Base-by-base conservation (phyloP, 2,888 invertebrate species). In the Pyrgus malvae region DNA sequence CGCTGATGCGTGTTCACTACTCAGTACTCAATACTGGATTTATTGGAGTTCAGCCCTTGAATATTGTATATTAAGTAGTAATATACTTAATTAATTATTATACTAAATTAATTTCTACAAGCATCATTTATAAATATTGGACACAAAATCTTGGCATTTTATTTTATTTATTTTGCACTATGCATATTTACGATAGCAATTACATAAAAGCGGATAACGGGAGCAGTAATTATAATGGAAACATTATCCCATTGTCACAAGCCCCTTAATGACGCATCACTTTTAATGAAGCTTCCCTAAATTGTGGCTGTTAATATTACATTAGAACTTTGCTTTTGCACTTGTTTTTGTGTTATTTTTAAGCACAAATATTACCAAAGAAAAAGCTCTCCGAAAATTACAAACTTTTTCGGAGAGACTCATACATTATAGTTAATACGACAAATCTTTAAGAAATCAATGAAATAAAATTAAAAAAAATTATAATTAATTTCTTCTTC, bases 1-100 rank as follows among this genome's bases (percentile, higher is more conserved):
- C 78, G 73, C 75, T 74, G 78, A 80, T 81, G 78, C 77, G 72
- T 78, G 72, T 51, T 51, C 51, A 17, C 27, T 27, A 37, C 72
- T 77, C 72, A 76, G 58, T 54, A 65, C 72, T 77, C 72, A 76
- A 58, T 54, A 65, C 65, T 56, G 68, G 65, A 69, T 69, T 77
- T 70, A 72, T 71, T 78, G 68, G 72, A 75, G 75, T 73, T 66
- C 62, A 45, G 33, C 38, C 40, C 48, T 23, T 38, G 44, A 37
- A 44, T 51, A 51, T 44, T 51, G 41, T 41, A 50, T 50, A 16
- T 5, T 50, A 41, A 41, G 40, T 41, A n/a, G 17, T 12, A 19
- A 48, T 29, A 38, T 21, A 41, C 33, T 3, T 40, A 21, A 11
- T 25, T 25, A 25, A 9, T 25, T 17, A 25, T 16, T 40, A 33